Evolutionary conservation across 2,113 vertebrate genomes (phyloP).

Genomic region (Syngnathus floridae): DNA sequence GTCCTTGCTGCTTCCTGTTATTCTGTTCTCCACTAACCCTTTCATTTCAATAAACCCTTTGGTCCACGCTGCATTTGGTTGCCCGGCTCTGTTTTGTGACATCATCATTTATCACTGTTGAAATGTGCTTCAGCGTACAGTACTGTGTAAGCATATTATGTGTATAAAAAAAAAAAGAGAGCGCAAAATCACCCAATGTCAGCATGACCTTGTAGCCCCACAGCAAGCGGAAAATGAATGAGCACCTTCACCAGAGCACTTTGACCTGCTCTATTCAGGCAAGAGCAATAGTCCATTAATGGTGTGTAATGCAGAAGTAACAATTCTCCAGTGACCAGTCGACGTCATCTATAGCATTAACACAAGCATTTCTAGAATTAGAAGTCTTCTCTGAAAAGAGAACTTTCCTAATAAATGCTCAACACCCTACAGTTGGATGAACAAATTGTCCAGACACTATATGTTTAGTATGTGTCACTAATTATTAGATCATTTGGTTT

Average conservation of each 20-base stretch:
- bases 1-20: too few species aligned
- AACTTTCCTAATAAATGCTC: too few species aligned
- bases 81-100: too few species aligned
- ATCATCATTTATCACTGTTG: not conserved
- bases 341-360: not conserved
- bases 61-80: too few species aligned
- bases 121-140: not conserved
- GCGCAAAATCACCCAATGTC: too few species aligned
- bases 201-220: too few species aligned
- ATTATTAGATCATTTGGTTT: not conserved
- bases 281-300: too few species aligned
- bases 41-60: too few species aligned
- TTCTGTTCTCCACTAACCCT: too few species aligned
- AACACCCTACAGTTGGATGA: too few species aligned
- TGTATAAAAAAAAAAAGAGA: too few species aligned
- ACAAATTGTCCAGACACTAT: not conserved
- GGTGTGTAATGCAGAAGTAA: not conserved
- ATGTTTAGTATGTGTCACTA: not conserved
- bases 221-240: not conserved
- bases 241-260: not conserved
- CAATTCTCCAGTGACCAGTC: not conserved
- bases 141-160: not conserved
- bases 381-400: too few species aligned
- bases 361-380: not conserved
- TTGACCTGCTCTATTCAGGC: not conserved